Evolutionary conservation across 2,888 invertebrate genomes (phyloP).

Genomic region (Conus canariensis): DNA sequence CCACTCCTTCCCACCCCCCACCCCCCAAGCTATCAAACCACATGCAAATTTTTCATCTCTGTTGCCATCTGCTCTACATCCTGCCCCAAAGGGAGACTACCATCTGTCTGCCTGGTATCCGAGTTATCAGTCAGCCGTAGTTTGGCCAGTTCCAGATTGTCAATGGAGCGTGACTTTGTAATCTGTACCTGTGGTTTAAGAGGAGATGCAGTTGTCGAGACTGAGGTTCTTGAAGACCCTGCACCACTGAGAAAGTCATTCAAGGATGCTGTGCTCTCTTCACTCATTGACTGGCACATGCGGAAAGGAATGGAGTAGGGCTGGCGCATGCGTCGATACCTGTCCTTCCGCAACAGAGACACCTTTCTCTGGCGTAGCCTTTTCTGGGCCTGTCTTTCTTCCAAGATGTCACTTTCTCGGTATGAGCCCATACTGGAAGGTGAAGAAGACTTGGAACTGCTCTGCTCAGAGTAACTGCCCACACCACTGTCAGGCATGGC

Average conservation of each 20-base stretch:
- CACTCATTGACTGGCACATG: constrained; percentile 64
- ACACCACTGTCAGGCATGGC: background rate
- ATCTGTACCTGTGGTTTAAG: constrained; percentile 57
- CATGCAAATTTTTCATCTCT: constrained; percentile 67
- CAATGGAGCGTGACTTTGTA: constrained; percentile 69
- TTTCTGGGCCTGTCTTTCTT: constrained; percentile 34
- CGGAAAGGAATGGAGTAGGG: constrained; percentile 74
- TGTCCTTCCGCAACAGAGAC: constrained; percentile 53
- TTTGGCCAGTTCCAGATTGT: constrained; percentile 70
- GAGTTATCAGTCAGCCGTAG: constrained; percentile 62
- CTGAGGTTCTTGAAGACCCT: background rate
- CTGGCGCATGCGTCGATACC: constrained; percentile 55
- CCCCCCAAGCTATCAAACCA: constrained; percentile 30
- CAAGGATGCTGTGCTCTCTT: constrained; percentile 37
- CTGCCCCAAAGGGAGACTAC: constrained; percentile 52
- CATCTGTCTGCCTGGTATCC: constrained; percentile 47
- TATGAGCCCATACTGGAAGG: constrained; percentile 50
- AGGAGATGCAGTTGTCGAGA: background rate
- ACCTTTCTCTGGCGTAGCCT: constrained; percentile 52
- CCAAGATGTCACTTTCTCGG: constrained; percentile 52
- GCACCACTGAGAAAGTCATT: constrained; percentile 53
- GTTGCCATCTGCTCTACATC: constrained; percentile 70
- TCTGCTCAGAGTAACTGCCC: constrained; percentile 28
- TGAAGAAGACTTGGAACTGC: constrained; percentile 32
- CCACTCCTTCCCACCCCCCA: too few species aligned